A percentile compares a stretch with the other conserved stretches of the same genome.
Conservation (phyloP, 2,888 invertebrate species). For the Aricia artaxerxes region DNA sequence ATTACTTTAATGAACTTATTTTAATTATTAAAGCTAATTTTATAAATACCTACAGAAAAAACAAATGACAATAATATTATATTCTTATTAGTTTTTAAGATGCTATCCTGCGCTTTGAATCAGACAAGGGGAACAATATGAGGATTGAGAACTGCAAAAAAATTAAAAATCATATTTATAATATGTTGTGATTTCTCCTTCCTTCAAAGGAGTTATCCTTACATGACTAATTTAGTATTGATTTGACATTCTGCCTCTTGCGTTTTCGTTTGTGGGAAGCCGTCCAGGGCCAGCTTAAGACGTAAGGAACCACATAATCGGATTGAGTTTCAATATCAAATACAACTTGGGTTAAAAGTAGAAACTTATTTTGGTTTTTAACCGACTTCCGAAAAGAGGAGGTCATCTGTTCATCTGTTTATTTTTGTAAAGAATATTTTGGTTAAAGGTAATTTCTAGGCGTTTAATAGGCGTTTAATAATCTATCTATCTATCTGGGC, state of each 20-base stretch:
- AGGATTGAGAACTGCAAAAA: too few relatives aligned
- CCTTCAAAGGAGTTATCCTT: background rate
- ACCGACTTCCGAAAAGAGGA: too few relatives aligned
- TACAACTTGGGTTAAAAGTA: background rate
- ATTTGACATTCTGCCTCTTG: background rate
- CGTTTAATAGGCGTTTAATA: too few relatives aligned
- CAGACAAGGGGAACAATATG: too few relatives aligned
- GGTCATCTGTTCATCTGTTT: too few relatives aligned
- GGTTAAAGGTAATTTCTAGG: too few relatives aligned
- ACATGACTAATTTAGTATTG: background rate
- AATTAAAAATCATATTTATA: background rate
- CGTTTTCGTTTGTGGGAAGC: constrained; percentile 19
- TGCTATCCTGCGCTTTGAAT: too few relatives aligned
- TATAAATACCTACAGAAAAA: background rate
- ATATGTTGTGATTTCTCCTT: background rate
- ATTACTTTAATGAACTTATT: background rate
- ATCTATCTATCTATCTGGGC: too few relatives aligned
- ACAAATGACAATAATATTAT: background rate
- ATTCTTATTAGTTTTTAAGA: background rate
- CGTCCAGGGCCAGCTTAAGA: constrained; percentile 2
- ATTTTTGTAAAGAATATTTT: too few relatives aligned
- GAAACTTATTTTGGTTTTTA: too few relatives aligned
- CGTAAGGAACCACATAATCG: constrained; percentile 6
- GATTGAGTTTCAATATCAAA: constrained; percentile 25
- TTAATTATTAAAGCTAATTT: background rate